Evolutionary conservation across 2,113 vertebrate genomes (phyloP).

Genomic region (Camelus dromedarius): DNA sequence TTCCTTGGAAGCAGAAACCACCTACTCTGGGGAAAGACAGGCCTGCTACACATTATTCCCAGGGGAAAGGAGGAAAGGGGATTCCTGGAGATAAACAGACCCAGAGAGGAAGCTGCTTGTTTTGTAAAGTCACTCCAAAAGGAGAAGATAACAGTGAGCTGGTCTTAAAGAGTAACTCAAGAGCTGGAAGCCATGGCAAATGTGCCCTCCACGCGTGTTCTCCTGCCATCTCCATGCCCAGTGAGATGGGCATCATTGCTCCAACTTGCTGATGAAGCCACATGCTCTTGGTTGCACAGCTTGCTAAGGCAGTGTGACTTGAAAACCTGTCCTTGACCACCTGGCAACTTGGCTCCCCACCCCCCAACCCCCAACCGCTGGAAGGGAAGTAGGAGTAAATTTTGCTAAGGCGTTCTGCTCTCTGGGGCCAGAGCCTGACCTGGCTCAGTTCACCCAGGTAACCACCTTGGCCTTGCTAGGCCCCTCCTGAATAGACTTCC

Average conservation of each 20-base stretch:
- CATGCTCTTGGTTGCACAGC: not conserved
- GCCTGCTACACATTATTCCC: not conserved
- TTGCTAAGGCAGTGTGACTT: not conserved
- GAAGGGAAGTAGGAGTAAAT: not conserved
- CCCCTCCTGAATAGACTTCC: not conserved
- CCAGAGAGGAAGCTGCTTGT: not conserved
- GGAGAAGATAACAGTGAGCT: not conserved
- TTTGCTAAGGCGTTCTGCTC: not conserved
- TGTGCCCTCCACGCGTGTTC: accelerated
- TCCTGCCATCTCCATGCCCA: not conserved
- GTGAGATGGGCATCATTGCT: not conserved
- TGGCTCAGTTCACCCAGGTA: not conserved
- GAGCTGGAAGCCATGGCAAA: not conserved
- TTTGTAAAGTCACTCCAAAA: not conserved
- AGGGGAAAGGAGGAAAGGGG: not conserved
- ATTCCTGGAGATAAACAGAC: not conserved
- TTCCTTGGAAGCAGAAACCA: conserved; percentile 49
- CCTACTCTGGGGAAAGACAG: not conserved
- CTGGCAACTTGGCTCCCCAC: not conserved
- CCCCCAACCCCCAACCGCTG: not conserved
- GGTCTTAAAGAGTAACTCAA: not conserved
- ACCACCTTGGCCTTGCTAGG: not conserved
- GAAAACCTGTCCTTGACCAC: not conserved
- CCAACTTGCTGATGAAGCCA: not conserved
- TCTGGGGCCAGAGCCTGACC: not conserved